Conservation (phyloP, 2,888 invertebrate genomes). For the Lingula anatina region DNA sequence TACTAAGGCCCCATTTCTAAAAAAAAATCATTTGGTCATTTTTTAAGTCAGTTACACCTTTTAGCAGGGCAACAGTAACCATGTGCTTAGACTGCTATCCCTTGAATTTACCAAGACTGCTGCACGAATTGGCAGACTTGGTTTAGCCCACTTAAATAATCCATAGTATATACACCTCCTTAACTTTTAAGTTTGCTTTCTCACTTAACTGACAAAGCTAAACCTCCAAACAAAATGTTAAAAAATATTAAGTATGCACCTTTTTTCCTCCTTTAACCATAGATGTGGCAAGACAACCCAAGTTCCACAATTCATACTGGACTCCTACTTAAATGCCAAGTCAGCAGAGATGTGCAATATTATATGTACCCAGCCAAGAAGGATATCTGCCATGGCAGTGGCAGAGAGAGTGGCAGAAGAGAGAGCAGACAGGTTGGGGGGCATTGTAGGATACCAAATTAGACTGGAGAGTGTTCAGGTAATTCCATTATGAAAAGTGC, state of each 20-base stretch:
- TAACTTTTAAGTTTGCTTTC: too few relatives aligned
- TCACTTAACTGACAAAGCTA: too few relatives aligned
- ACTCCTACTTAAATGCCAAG: constrained; percentile 62
- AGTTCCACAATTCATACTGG: constrained; percentile 84
- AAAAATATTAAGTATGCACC: too few relatives aligned
- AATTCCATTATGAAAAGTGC: not conserved
- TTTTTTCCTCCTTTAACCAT: too few relatives aligned
- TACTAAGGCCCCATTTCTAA: not conserved
- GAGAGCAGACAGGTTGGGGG: constrained; percentile 62
- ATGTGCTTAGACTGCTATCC: too few relatives aligned
- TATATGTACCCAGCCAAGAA: constrained; percentile 66
- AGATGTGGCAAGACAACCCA: constrained; percentile 52
- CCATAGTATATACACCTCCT: too few relatives aligned
- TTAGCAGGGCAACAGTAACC: not conserved
- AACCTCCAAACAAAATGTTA: too few relatives aligned
- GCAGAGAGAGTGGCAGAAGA: constrained; percentile 84
- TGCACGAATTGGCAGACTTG: too few relatives aligned
- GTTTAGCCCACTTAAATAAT: too few relatives aligned
- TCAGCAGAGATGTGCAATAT: constrained; percentile 33
- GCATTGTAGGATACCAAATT: constrained; percentile 72
- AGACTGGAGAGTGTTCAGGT: constrained; percentile 58
- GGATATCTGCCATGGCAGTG: constrained; percentile 83
- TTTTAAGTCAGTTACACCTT: not conserved
- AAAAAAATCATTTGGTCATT: too few relatives aligned
- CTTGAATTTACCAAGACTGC: too few relatives aligned